Evolutionary conservation across 1,140 invertebrate species (phyloP).

Genomic region (Leptinotarsa undecemlineata): DNA sequence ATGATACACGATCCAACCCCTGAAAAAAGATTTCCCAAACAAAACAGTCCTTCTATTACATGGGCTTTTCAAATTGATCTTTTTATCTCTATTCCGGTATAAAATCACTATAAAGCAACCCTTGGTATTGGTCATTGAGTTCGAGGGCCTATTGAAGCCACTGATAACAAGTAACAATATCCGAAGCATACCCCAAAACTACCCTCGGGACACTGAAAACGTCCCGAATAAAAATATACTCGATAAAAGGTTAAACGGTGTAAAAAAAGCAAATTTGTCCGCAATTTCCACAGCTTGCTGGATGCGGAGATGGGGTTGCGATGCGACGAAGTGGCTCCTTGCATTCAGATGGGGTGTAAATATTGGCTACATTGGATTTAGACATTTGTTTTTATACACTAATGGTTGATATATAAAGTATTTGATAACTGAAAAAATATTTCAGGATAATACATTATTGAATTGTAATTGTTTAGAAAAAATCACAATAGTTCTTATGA

Average conservation of each 20-base stretch:
- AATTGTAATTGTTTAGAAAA: too few relatives aligned
- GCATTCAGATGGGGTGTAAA: background rate
- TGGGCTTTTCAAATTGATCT: conserved; percentile 39
- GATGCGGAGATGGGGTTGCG: background rate
- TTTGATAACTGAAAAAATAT: too few relatives aligned
- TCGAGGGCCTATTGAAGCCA: conserved; percentile 33
- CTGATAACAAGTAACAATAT: conserved; percentile 38
- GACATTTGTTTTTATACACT: too few relatives aligned
- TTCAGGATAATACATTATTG: too few relatives aligned
- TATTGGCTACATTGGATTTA: background rate
- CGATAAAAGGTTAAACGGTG: conserved; percentile 44
- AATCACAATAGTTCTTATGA: too few relatives aligned
- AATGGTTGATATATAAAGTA: too few relatives aligned
- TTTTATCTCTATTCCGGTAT: conserved; percentile 36
- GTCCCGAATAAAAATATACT: conserved; percentile 38
- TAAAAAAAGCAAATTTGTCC: conserved; percentile 41
- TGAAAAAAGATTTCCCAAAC: conserved; percentile 23
- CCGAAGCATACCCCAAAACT: conserved; percentile 33
- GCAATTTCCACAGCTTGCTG: conserved; percentile 26
- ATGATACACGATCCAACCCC: conserved; percentile 13
- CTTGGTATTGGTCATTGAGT: conserved; percentile 39
- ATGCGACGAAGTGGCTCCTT: conserved; percentile 8
- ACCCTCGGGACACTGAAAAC: conserved; percentile 36
- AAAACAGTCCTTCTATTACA: conserved; percentile 22
- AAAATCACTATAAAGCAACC: conserved; percentile 41